Evolutionary conservation across 2,797 vertebrate species (phyloP).

Genomic region (Danio aesculapii): DNA sequence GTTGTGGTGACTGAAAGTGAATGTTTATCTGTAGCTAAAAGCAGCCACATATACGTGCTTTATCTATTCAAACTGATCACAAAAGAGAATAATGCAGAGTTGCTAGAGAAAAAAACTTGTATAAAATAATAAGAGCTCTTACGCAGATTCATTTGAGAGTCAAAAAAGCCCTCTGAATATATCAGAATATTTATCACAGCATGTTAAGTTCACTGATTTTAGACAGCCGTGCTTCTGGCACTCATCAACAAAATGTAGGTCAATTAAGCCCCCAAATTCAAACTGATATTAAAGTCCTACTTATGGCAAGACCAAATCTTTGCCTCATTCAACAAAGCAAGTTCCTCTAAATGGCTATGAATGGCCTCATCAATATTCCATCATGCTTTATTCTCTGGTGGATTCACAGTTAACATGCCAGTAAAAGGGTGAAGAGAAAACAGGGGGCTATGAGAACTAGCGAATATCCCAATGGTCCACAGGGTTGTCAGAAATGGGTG

Average conservation of each 20-base stretch:
- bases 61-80: neutral
- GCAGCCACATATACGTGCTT: neutral
- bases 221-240: conserved; percentile 1
- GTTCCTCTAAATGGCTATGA: neutral
- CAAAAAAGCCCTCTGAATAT: conserved; percentile 15
- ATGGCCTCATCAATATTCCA: neutral
- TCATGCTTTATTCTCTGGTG: conserved; percentile 25
- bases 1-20: neutral
- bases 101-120: neutral
- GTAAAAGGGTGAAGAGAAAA: conserved; percentile 1
- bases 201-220: conserved; percentile 11
- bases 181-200: conserved; percentile 26
- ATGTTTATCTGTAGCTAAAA: neutral
- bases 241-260: neutral
- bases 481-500: conserved; percentile 29
- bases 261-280: conserved; percentile 21
- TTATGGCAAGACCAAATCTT: conserved; percentile 1
- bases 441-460: conserved; percentile 22
- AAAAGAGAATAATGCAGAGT: neutral
- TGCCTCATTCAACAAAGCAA: conserved; percentile 2
- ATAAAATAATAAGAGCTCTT: conserved; percentile 9
- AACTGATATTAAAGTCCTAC: neutral
- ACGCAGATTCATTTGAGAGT: conserved; percentile 23
- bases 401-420: conserved; percentile 10
- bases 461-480: conserved; percentile 26